Conservation (phyloP, 2,888 invertebrate species). For the Oxyscelio sp. region DNA sequence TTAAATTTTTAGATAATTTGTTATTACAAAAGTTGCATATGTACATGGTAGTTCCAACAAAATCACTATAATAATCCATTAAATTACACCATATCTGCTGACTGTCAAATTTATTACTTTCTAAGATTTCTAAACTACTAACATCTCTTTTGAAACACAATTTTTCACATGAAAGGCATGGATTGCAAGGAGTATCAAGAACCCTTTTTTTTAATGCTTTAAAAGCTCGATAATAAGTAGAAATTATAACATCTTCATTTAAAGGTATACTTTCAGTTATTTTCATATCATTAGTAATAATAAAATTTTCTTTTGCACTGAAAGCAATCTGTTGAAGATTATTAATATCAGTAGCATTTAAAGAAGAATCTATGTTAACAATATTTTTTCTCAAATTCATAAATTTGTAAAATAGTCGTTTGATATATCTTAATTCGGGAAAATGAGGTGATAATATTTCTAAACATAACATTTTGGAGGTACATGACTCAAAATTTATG, state of each 20-base stretch:
- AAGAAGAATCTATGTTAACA: not conserved
- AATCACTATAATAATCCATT: not conserved
- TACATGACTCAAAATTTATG: not conserved
- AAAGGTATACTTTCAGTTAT: not conserved
- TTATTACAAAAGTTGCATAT: not conserved
- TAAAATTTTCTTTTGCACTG: not conserved
- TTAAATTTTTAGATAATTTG: too few species aligned
- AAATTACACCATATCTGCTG: too few species aligned
- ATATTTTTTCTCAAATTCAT: not conserved
- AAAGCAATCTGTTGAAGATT: not conserved
- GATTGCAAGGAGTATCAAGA: too few species aligned
- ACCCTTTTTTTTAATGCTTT: conserved; percentile 1
- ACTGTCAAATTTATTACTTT: too few species aligned
- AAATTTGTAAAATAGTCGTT: not conserved
- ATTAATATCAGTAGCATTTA: not conserved
- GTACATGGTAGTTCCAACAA: not conserved
- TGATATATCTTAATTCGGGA: not conserved
- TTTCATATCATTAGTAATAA: not conserved
- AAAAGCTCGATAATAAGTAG: not conserved
- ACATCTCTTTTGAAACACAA: too few species aligned
- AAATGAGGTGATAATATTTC: not conserved
- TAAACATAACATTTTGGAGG: not conserved
- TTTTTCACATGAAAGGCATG: too few species aligned
- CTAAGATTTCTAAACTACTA: too few species aligned
- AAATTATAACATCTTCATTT: not conserved